Evolutionary conservation across 1,140 invertebrate species (phyloP), one percentile per base, ranked within the genome.

Genomic region (Drosophila triauraria): DNA sequence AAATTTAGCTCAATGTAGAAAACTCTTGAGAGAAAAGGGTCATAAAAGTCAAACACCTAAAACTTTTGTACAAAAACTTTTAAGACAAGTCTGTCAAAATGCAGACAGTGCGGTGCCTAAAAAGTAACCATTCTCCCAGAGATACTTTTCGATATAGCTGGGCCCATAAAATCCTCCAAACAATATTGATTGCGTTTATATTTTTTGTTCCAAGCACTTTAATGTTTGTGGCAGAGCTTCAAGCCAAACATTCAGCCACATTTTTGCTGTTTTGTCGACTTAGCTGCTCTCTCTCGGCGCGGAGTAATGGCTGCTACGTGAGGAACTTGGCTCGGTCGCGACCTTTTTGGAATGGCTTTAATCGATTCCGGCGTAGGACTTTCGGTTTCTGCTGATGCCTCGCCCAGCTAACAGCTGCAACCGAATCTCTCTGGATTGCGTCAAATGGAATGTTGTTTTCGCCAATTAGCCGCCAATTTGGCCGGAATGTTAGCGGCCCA

Each of bases 401-500:
- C 23, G n/a, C 10, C 15, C 38, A n/a, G 20, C 43, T 12, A 10
- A 15, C 69, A 80, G 69, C 32, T 70, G 68, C 84, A 78, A 74
- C 60, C 84, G 68, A 78, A 84, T 85, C 74, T 79, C 63, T 27
- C 58, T 57, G 59, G 20, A 38, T 32, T 75, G 48, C 64, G 71
- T 74, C 72, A 71, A 78, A 69, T 79, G 80, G 86, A 80, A 78
- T 80, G 81, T 72, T 81, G 75, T 82, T 90, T 90, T 91, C 86
- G 86, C 86, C 85, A 90, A 90, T 90, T 90, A 90, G 85, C 68
- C 70, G 60, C 75, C 75, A 91, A 90, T 90, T 90, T 74, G 57
- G 78, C 27, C 48, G 75, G 53, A 53, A 78, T 74, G 60, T 59
- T 62, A 57, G 53, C 70, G 53, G 57, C 61, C 72, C 82, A 91